These are phyloP conservation scores for Chionoecetes opilio DNA, from an alignment of 1,140 invertebrate species.

Conservation along the genomic window DNA sequence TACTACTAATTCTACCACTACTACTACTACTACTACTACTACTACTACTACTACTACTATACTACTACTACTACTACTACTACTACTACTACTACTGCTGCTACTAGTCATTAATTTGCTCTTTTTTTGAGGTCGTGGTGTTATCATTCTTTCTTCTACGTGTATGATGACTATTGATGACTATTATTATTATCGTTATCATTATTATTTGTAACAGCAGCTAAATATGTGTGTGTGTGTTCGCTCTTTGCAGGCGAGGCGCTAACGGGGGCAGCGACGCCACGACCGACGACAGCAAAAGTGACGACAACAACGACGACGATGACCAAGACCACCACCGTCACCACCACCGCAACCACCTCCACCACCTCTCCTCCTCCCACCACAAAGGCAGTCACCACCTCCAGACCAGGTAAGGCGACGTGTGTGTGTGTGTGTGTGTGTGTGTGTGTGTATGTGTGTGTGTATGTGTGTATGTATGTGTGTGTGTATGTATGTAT, in stretches of 20 bases:
- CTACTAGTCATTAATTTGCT: no score
- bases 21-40: constrained; percentile 23
- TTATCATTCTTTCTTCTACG: no score
- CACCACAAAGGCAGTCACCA: constrained; percentile 46
- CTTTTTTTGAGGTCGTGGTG: no score
- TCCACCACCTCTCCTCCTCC: constrained; percentile 32
- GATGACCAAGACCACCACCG: constrained; percentile 55
- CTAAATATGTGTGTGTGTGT: no score
- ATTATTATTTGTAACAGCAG: no score
- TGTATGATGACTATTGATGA: no score
- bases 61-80: constrained; percentile 14
- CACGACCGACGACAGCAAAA: constrained; percentile 60
- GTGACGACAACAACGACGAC: constrained; percentile 63
- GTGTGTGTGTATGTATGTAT: no score
- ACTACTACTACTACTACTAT: constrained; percentile 24
- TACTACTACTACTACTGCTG: neutral
- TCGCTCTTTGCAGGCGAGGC: constrained; percentile 34
- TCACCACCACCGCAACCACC: constrained; percentile 55
- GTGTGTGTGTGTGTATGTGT: neutral
- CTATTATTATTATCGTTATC: no score
- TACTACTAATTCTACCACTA: neutral
- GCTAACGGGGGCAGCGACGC: constrained; percentile 61
- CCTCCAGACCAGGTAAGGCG: constrained; percentile 57
- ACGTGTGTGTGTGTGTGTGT: constrained; percentile 2
- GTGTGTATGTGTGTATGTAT: no score